Conservation (phyloP, 2,113 vertebrate genomes). For the Hypocryptadius cinnamomeus region DNA sequence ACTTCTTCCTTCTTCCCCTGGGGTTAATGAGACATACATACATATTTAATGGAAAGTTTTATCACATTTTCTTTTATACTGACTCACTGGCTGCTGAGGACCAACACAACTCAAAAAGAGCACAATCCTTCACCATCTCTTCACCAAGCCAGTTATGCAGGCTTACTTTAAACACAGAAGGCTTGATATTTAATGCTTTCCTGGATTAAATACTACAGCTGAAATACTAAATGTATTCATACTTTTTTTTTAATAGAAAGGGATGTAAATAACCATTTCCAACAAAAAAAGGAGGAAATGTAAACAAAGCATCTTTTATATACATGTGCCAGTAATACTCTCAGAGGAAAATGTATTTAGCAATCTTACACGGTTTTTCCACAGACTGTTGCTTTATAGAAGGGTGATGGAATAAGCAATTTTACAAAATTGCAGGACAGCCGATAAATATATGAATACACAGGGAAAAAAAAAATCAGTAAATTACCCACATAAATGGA, state of each 20-base stretch:
- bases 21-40: background rate
- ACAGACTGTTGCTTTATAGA: background rate
- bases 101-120: background rate
- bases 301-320: background rate
- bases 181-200: background rate
- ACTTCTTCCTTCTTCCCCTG: background rate
- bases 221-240: background rate
- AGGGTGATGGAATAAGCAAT: background rate
- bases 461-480: background rate
- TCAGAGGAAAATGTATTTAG: background rate
- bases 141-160: background rate
- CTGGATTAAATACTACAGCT: background rate
- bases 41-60: background rate
- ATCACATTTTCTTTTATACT: background rate
- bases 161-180: background rate
- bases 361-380: background rate
- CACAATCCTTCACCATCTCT: background rate
- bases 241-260: background rate
- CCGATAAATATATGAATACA: background rate
- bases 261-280: background rate
- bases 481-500: background rate
- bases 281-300: background rate
- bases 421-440: background rate
- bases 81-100: background rate
- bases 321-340: background rate